phyloP scores from a whole-genome alignment of 2,888 invertebrate genomes.

The Lycophotia porphyrea region DNA sequence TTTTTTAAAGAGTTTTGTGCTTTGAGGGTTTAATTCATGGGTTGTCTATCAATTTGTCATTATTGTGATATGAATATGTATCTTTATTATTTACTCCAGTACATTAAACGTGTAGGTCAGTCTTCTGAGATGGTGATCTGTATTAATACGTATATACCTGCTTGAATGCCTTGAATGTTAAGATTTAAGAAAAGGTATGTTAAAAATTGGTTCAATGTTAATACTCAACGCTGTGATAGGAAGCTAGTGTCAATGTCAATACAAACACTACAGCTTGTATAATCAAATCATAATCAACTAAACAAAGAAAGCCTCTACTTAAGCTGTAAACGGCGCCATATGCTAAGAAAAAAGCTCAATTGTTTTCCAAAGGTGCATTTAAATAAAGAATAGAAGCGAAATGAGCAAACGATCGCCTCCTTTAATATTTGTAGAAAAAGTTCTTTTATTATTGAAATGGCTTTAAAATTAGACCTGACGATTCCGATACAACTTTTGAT shows the following conservation, averaged over 20 bases:
- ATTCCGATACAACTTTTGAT: conserved; percentile 39
- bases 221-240: neutral
- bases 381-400: conserved; percentile 75
- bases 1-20: conserved; percentile 10
- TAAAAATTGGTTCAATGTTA: neutral
- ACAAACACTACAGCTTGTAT: neutral
- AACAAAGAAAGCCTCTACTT: conserved; percentile 11
- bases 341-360: neutral
- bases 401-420: conserved; percentile 77
- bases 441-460: conserved; percentile 11
- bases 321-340: neutral
- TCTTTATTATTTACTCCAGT: conserved; percentile 4
- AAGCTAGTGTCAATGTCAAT: neutral
- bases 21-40: conserved; percentile 39
- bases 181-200: too few species aligned
- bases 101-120: neutral
- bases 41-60: conserved; percentile 55
- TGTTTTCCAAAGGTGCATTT: conserved; percentile 58
- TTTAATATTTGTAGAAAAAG: conserved; percentile 50
- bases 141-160: too few species aligned
- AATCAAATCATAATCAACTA: conserved; percentile 23
- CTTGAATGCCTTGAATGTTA: too few species aligned
- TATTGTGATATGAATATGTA: conserved; percentile 34
- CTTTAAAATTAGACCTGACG: conserved; percentile 38
- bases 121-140: neutral